Conservation (phyloP, 2,888 invertebrate genomes). For the Acheta domesticus region DNA sequence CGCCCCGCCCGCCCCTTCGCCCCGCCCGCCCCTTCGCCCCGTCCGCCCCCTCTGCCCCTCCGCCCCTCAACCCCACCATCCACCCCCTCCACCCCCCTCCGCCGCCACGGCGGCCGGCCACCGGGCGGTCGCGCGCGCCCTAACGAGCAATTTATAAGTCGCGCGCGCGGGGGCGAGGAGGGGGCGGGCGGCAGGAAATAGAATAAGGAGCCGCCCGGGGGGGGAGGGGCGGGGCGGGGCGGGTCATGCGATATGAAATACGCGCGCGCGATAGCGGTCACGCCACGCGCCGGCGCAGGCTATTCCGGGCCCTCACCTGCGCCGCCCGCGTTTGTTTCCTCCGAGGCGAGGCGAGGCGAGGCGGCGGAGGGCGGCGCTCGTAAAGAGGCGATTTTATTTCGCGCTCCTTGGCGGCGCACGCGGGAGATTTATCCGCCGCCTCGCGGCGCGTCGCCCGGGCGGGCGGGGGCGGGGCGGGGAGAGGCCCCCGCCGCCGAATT, state of each 20-base stretch:
- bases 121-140: not conserved
- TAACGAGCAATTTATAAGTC: conserved; percentile 2
- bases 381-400: not conserved
- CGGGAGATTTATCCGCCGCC: not conserved
- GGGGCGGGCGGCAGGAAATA: not conserved
- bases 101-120: too few species aligned
- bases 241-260: not conserved
- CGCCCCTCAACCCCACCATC: too few species aligned
- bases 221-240: not conserved
- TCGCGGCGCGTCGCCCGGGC: not conserved
- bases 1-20: too few species aligned
- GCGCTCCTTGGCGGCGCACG: not conserved
- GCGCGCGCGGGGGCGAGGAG: too few species aligned
- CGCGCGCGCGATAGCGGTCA: not conserved
- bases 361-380: not conserved
- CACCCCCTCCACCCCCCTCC: too few species aligned
- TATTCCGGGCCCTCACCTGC: not conserved
- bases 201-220: not conserved
- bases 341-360: too few species aligned
- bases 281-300: not conserved
- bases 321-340: not conserved
- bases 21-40: too few species aligned
- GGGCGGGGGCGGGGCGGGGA: too few species aligned
- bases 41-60: too few species aligned
- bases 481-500: too few species aligned